These are phyloP conservation scores for Gallinago nigripennis DNA, from an alignment of 2,797 vertebrate genomes.

Conservation along the genomic window DNA sequence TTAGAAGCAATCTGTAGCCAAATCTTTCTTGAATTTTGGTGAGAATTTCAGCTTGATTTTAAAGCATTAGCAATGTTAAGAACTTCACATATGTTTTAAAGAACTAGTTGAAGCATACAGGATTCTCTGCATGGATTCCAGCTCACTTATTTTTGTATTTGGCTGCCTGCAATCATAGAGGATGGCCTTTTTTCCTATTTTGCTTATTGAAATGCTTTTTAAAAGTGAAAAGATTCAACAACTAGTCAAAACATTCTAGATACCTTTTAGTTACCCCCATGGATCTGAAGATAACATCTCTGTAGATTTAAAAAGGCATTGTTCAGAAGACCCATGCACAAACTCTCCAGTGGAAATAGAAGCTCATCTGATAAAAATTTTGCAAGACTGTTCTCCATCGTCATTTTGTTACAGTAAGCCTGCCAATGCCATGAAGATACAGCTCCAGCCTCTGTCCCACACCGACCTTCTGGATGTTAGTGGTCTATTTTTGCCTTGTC, in stretches of 20 bases:
- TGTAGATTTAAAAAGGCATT: neutral
- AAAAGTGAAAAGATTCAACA: neutral
- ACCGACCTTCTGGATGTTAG: neutral
- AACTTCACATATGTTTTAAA: neutral
- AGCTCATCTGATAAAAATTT: neutral
- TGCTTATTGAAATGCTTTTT: neutral
- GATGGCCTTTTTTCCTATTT: neutral
- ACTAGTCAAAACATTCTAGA: neutral
- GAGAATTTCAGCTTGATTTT: constrained; percentile 24
- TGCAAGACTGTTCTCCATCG: neutral
- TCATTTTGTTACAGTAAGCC: neutral
- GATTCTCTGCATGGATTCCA: neutral
- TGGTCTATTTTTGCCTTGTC: neutral
- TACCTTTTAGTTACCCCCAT: neutral
- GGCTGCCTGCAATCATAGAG: neutral
- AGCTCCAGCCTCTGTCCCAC: neutral
- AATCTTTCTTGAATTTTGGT: neutral
- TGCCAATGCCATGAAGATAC: neutral
- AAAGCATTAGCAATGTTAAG: constrained; percentile 12
- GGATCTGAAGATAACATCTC: neutral
- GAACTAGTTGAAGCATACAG: neutral
- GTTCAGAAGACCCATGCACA: neutral
- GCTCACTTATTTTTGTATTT: neutral
- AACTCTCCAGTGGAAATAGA: neutral
- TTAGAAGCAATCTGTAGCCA: constrained; percentile 26